Evolutionary conservation across 2,888 invertebrate genomes (phyloP), one percentile per base, ranked within the genome.

Genomic region (Phortica magna): DNA sequence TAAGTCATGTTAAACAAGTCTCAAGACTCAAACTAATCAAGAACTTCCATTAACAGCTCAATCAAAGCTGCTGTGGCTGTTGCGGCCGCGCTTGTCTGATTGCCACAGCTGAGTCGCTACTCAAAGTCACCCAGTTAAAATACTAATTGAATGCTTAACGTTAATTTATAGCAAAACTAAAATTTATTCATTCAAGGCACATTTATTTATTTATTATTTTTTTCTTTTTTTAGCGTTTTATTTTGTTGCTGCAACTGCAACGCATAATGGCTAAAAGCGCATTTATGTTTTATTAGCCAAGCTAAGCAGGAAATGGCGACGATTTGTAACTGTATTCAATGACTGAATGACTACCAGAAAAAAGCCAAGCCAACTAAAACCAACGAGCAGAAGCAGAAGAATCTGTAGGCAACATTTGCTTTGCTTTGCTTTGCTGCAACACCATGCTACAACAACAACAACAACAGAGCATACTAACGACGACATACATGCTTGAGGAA

Each of bases 41-140:
- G 9, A 42, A 17, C 42, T 79, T 65, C 78, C 84, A 88, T 85
- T 88, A 85, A 88, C 88, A 84, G 85, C 84, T 85, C 87, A 85
- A 88, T 88, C 88, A 85, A 83, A 48, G 14, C 48, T 48, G 9
- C 48, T 48, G 48, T 7, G 3, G 48, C 14, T 48, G 48, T 48
- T 83, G 71, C n/a, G 77, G 88, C 84, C 22, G n/a, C n/a, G 53
- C 4, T n/a, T n/a, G 53, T n/a, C 53, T 14, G 53, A 53, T 53
- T 31, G n/a, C 53, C 12, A 53, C 2, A 3, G 53, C n/a, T 10
- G 1, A 53, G 10, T 53, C 59, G 7, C 59, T 9, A 59, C 7
- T 19, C 17, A 59, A 59, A 59, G 59, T 59, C 59, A 61, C 19
- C 22, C 22, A 19, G 39, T 39, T 48, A 42, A 68, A 64, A 64